Evolutionary conservation across 1,140 invertebrate genomes (phyloP).

Genomic region (Drosophila mojavensis): DNA sequence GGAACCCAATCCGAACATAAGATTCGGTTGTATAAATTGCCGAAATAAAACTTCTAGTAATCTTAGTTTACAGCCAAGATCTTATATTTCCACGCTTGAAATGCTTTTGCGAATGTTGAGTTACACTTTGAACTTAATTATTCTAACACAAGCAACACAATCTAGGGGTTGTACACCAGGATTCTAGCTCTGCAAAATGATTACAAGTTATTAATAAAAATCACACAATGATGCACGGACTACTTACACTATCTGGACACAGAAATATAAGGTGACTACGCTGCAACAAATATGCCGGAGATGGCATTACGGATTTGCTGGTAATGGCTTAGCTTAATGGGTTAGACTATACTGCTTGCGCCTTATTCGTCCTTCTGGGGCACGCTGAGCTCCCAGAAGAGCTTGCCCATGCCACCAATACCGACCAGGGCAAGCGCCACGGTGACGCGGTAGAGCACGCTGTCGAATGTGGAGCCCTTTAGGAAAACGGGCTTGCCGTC

Average conservation of each 20-base stretch:
- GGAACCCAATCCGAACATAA: conserved; percentile 3
- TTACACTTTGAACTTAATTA: conserved; percentile 64
- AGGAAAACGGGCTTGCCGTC: conserved; percentile 87
- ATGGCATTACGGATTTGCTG: conserved; percentile 45
- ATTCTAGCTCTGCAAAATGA: conserved; percentile 43
- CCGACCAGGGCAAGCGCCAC: conserved; percentile 84
- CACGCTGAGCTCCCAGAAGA: conserved; percentile 79
- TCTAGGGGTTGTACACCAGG: conserved; percentile 34
- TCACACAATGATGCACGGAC: not conserved
- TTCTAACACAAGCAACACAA: conserved; percentile 57
- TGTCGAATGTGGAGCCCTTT: conserved; percentile 86
- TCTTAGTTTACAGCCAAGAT: conserved; percentile 60
- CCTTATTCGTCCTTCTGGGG: conserved; percentile 64
- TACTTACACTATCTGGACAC: conserved; percentile 67
- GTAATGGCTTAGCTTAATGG: conserved; percentile 53
- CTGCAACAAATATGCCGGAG: conserved; percentile 59
- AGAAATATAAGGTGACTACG: conserved; percentile 71
- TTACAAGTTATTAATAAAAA: not conserved
- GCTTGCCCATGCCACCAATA: conserved; percentile 79
- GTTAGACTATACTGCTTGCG: conserved; percentile 34
- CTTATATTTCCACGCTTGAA: conserved; percentile 78
- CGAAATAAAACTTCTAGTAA: conserved; percentile 12
- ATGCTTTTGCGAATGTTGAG: conserved; percentile 75
- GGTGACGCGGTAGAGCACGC: conserved; percentile 85
- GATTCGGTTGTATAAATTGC: conserved; percentile 1